A percentile compares a stretch with the other conserved stretches of the same genome.
Evolutionary conservation across 2,113 vertebrate species (phyloP).

Genomic region (Solenodon paradoxus): DNA sequence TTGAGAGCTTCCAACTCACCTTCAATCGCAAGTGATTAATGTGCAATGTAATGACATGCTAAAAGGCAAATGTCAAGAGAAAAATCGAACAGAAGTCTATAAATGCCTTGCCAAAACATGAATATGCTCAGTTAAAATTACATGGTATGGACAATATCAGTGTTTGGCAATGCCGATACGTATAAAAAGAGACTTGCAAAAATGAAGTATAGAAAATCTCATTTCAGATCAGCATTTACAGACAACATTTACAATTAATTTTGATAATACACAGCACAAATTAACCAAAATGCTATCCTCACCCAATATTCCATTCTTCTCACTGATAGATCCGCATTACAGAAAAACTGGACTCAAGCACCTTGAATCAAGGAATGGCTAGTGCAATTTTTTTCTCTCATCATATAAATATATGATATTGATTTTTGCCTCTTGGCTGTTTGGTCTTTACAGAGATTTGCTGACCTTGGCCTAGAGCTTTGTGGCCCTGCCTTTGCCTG

Average conservation of each 20-base stretch:
- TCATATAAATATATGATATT: background rate
- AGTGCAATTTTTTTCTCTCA: background rate
- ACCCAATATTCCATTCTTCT: background rate
- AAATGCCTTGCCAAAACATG: background rate
- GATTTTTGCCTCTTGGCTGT: background rate
- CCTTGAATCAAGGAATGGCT: background rate
- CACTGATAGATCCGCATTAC: background rate
- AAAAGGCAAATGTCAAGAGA: background rate
- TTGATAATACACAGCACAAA: background rate
- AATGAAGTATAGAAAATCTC: background rate
- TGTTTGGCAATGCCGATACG: no score
- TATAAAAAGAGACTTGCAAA: no score
- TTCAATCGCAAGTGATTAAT: background rate
- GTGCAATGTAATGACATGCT: background rate
- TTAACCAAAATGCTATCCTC: background rate
- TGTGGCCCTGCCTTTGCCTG: rapidly evolving
- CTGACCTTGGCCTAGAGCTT: background rate
- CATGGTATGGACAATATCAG: no score
- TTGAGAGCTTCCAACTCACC: background rate
- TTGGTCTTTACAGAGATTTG: background rate
- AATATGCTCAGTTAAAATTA: background rate
- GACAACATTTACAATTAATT: background rate
- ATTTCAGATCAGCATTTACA: background rate
- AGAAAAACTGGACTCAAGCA: background rate
- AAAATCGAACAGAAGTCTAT: background rate